Evolutionary conservation across 2,113 vertebrate species (phyloP).

Genomic region (Recurvirostra avosetta): DNA sequence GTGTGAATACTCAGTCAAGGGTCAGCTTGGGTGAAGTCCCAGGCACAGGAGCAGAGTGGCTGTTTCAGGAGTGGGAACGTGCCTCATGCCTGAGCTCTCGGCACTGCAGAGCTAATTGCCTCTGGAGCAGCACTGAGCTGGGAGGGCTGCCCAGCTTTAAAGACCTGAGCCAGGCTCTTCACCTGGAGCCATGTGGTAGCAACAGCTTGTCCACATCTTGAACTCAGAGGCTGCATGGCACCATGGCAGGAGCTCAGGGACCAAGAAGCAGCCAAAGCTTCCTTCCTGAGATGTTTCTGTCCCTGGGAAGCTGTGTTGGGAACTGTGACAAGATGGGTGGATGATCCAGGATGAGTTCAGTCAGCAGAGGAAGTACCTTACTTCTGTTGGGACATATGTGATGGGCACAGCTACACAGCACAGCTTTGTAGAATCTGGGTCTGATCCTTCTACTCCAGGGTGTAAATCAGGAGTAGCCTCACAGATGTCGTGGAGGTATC

Average conservation of each 20-base stretch:
- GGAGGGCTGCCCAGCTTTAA: background rate
- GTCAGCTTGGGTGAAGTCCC: background rate
- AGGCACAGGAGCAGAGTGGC: background rate
- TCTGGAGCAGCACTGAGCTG: background rate
- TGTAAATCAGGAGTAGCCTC: background rate
- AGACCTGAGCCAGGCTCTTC: background rate
- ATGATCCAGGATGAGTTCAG: background rate
- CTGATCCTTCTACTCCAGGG: background rate
- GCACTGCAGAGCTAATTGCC: background rate
- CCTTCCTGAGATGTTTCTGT: background rate
- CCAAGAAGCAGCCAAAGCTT: background rate
- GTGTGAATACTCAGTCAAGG: background rate
- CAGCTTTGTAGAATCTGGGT: background rate
- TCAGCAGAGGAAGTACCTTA: background rate
- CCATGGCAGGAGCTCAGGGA: background rate
- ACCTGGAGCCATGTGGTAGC: background rate
- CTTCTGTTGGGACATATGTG: background rate
- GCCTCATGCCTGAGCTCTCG: background rate
- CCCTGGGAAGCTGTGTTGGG: background rate
- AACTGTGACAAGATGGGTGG: background rate
- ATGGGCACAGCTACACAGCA: background rate
- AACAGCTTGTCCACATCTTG: background rate
- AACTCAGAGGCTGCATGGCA: background rate
- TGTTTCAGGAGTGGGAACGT: background rate
- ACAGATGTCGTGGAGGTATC: background rate